phyloP scores from a whole-genome alignment of 2,113 vertebrate genomes.

The Anseranas semipalmata region DNA sequence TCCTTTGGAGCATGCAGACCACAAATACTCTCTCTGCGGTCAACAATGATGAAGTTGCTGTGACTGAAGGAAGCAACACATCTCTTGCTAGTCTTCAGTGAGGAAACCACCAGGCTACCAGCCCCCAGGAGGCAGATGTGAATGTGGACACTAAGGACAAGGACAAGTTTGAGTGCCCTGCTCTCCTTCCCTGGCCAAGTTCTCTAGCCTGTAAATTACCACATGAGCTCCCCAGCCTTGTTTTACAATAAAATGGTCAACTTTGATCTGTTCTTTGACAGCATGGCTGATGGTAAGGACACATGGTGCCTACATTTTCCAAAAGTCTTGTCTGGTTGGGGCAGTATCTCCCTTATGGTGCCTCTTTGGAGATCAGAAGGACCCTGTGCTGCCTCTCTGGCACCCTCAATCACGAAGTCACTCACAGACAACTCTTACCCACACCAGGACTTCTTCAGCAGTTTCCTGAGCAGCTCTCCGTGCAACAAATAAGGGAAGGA shows the following conservation, averaged over 20 bases:
- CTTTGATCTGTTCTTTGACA: not conserved
- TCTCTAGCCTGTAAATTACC: not conserved
- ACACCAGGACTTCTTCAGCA: not conserved
- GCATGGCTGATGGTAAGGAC: not conserved
- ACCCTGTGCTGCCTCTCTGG: not conserved
- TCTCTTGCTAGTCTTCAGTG: not conserved
- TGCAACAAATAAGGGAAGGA: not conserved
- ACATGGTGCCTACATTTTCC: not conserved
- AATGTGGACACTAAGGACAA: not conserved
- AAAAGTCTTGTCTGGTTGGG: not conserved
- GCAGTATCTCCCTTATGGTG: not conserved
- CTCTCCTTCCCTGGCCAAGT: not conserved
- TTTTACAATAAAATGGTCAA: not conserved
- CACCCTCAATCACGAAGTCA: not conserved
- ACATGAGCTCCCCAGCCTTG: not conserved
- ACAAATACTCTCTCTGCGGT: accelerated
- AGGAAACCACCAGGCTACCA: not conserved
- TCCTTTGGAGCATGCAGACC: not conserved
- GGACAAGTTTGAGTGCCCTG: accelerated
- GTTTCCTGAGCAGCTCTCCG: not conserved
- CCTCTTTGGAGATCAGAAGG: not conserved
- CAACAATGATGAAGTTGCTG: not conserved
- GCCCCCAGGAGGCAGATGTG: not conserved
- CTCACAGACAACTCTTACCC: not conserved
- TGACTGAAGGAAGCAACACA: not conserved